phyloP scores from a whole-genome alignment of 1,140 invertebrate species.

The Goniozus legneri region DNA sequence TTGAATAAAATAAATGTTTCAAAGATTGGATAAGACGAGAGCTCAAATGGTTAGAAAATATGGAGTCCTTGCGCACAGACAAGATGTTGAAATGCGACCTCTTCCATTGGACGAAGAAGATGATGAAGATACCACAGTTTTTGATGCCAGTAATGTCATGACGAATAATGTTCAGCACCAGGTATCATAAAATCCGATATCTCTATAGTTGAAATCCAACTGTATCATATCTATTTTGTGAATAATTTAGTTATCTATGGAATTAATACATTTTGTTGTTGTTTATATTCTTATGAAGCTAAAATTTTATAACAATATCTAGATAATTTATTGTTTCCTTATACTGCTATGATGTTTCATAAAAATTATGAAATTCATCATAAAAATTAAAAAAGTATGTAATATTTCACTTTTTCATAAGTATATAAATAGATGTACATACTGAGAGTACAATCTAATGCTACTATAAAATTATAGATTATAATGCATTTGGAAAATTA shows the following conservation, averaged over 20 bases:
- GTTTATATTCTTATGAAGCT: neutral
- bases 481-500: no score
- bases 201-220: no score
- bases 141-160: conserved; percentile 49
- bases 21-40: conserved; percentile 38
- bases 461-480: no score
- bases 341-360: neutral
- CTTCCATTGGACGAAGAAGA: conserved; percentile 59
- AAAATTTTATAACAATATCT: neutral
- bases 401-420: no score
- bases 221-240: neutral
- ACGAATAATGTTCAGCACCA: conserved; percentile 24
- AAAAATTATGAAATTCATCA: neutral
- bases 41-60: conserved; percentile 56
- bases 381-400: no score
- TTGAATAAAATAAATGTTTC: conserved; percentile 19
- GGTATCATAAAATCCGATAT: conserved; percentile 18
- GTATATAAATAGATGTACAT: no score
- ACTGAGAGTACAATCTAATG: no score
- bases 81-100: conserved; percentile 60
- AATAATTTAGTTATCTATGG: neutral
- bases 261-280: neutral
- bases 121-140: conserved; percentile 58
- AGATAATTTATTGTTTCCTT: neutral
- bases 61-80: conserved; percentile 55